These are phyloP conservation scores for Oxycera nigricornis DNA, from an alignment of 2,888 invertebrate species.

Conservation along the genomic window DNA sequence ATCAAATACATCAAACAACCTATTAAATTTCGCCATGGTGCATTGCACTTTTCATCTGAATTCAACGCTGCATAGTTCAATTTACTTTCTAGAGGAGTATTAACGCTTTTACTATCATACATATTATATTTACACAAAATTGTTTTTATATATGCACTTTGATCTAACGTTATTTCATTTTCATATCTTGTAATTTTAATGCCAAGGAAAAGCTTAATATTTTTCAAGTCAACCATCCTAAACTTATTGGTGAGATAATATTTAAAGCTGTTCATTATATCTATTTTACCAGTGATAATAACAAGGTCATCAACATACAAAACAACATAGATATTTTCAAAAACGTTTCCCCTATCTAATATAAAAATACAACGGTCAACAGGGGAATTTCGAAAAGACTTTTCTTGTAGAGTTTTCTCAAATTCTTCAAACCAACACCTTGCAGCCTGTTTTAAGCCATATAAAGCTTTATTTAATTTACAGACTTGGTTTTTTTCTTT, in stretches of 20 bases:
- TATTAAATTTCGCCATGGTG: slow-evolving; percentile 48
- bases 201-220: slow-evolving; percentile 43
- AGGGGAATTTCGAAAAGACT: slow-evolving; percentile 43
- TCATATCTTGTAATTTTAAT: slow-evolving; percentile 45
- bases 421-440: slow-evolving; percentile 45
- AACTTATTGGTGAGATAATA: slow-evolving; percentile 48
- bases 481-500: slow-evolving; percentile 37
- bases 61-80: slow-evolving; percentile 50
- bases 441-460: slow-evolving; percentile 50
- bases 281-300: slow-evolving; percentile 47
- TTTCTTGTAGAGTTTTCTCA: slow-evolving; percentile 13
- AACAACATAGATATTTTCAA: slow-evolving; percentile 49
- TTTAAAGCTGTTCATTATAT: slow-evolving; percentile 47
- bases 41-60: slow-evolving; percentile 49
- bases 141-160: slow-evolving; percentile 47
- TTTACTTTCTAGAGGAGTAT: slow-evolving; percentile 50
- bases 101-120: slow-evolving; percentile 48
- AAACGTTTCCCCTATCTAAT: slow-evolving; percentile 46
- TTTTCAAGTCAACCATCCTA: slow-evolving; percentile 46
- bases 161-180: slow-evolving; percentile 41
- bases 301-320: slow-evolving; percentile 49
- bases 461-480: slow-evolving; percentile 49
- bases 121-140: slow-evolving; percentile 51
- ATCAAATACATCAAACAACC: slow-evolving; percentile 49
- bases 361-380: slow-evolving; percentile 48